phyloP scores from a whole-genome alignment of 2,797 vertebrate species.

The Hipposideros larvatus region DNA sequence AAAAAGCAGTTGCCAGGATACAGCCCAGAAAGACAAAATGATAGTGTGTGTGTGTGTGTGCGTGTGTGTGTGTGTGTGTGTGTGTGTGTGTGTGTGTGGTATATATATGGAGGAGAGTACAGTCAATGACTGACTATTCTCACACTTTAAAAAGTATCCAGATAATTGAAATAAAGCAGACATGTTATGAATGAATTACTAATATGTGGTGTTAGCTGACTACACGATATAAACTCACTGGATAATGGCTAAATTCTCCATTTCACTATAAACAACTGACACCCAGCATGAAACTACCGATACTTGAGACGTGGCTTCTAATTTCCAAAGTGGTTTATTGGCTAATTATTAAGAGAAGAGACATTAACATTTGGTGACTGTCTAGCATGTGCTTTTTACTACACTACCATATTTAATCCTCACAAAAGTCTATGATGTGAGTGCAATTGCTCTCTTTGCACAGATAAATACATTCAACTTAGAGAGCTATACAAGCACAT shows the following conservation, averaged over 20 bases:
- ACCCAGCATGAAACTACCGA: not conserved
- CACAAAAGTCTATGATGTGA: not conserved
- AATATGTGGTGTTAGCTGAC: not conserved
- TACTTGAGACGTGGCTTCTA: not conserved
- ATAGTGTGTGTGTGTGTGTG: not conserved
- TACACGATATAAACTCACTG: not conserved
- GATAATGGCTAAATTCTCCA: not conserved
- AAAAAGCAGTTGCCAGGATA: not conserved
- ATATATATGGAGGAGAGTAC: not conserved
- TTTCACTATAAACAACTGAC: not conserved
- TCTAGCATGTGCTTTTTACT: not conserved
- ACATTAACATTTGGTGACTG: slow-evolving; percentile 17
- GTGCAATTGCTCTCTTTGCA: not conserved
- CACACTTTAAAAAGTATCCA: slow-evolving; percentile 19
- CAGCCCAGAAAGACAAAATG: not conserved
- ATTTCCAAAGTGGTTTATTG: not conserved
- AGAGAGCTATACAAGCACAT: not conserved
- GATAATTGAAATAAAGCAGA: not conserved
- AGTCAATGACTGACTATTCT: not conserved
- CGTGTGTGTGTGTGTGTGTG: too few relatives aligned
- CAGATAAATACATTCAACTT: not conserved
- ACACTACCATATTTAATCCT: not conserved
- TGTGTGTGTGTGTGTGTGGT: too few relatives aligned
- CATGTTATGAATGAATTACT: slow-evolving; percentile 13
- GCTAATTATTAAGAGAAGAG: not conserved